These are phyloP conservation scores for Malurus alboscapulatus DNA, from an alignment of 2,113 vertebrate genomes.

Conservation along the genomic window DNA sequence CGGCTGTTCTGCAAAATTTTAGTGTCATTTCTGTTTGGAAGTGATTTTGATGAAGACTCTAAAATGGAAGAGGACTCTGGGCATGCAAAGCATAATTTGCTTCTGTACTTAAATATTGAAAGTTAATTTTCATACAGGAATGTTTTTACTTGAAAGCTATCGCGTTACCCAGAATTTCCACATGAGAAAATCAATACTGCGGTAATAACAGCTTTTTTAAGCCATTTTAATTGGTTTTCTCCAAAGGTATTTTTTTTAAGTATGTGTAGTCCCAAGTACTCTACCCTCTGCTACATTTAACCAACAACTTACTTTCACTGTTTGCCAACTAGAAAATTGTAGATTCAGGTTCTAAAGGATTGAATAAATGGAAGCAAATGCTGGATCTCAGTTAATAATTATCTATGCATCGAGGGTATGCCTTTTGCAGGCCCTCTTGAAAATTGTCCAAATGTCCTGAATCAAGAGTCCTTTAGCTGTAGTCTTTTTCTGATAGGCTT, in stretches of 20 bases:
- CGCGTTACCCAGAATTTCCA: neutral
- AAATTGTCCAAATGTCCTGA: neutral
- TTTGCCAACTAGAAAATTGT: neutral
- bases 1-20: conserved; percentile 1
- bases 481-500: neutral
- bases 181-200: neutral
- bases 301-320: neutral
- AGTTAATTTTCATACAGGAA: neutral
- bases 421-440: neutral
- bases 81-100: neutral
- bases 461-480: neutral
- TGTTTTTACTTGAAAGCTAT: neutral
- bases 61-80: neutral
- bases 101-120: neutral
- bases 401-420: neutral
- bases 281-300: neutral
- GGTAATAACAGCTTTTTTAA: neutral
- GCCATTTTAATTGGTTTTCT: neutral
- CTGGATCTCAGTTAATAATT: neutral
- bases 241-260: neutral
- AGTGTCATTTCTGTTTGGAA: neutral
- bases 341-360: neutral
- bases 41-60: neutral
- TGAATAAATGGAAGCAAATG: neutral
- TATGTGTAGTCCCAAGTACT: neutral